These are phyloP conservation scores for Drosophila multiciliata DNA, from an alignment of 2,888 invertebrate genomes.

Conservation along the genomic window DNA sequence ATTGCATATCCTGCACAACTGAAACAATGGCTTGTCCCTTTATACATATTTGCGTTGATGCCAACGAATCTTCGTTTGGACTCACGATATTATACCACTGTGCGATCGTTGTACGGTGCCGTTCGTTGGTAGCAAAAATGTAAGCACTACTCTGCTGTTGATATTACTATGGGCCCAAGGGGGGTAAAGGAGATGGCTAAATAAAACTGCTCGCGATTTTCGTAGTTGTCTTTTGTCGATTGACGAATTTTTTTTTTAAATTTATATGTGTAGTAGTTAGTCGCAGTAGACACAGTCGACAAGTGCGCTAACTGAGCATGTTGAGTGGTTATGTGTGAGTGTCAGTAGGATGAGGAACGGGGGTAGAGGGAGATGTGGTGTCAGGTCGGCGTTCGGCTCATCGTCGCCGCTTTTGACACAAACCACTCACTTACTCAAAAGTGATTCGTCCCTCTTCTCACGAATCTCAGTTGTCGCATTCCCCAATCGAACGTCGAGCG, in stretches of 20 bases:
- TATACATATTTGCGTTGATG: neutral
- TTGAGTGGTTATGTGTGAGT: neutral
- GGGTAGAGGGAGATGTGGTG: constrained; percentile 8
- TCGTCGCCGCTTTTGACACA: constrained; percentile 45
- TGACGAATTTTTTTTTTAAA: constrained; percentile 43
- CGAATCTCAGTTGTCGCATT: constrained; percentile 24
- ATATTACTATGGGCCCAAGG: neutral
- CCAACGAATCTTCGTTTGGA: neutral
- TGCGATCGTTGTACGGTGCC: constrained; percentile 40
- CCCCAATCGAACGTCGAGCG: constrained; percentile 19
- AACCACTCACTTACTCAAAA: constrained; percentile 55
- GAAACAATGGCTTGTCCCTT: neutral
- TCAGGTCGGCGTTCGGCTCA: constrained; percentile 30
- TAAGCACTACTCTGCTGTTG: constrained; percentile 44
- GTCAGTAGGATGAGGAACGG: constrained; percentile 8
- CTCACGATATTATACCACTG: constrained; percentile 39
- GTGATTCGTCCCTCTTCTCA: constrained; percentile 23
- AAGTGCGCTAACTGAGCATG: constrained; percentile 18
- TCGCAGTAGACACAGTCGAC: constrained; percentile 44
- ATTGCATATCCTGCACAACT: neutral
- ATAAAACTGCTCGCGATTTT: constrained; percentile 62
- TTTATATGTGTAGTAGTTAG: constrained; percentile 51
- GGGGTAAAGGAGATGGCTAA: constrained; percentile 41
- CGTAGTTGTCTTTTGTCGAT: constrained; percentile 73
- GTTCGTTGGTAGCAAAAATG: constrained; percentile 56